Base-by-base conservation (phyloP, 2,888 invertebrate species). In the Celastrina argiolus region DNA sequence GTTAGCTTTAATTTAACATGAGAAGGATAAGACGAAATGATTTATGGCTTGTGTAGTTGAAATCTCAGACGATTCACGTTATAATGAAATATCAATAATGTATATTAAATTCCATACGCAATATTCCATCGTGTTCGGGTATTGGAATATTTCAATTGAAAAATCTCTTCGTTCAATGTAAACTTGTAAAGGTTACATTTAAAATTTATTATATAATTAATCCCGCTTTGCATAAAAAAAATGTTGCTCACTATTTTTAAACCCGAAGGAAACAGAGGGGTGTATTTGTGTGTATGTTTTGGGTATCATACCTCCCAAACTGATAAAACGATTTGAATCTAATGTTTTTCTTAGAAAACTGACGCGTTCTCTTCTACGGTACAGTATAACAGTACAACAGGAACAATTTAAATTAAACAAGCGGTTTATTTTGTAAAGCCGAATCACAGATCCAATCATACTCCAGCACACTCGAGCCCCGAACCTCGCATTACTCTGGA, bases 1-100 rank as follows among this genome's bases (percentile, higher is more conserved):
- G 59, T 59, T 59, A 28, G 59, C 39, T 61, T 61, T 61, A 61
- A 61, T 61, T 61, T 39, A 39, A 61, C 39, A 39, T 61, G 61
- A 61, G 39, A 39, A 39, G 61, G 22, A 34, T 22, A 4, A 39
- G 61, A 39, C 18, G 59, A 59, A 36, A 39, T 61, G 61, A 61
- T 61, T 61, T 39, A 61, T 61, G 7, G 39, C 22, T 39, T 22
- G 22, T 34, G 12, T 39, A 18, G 39, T 10, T 31, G 1, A 7
- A 34, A 59, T 34, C 16, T 16, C 16, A 34, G 59, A 31, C 28
- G 31, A 58, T 31, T n/a, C n/a, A n/a, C n/a, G n/a, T n/a, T n/a
- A n/a, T 31, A 59, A n/a, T 59, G 22, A 51, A 51, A 59, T 34
- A 34, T 59, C 18, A 34, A 31, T 28, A 56, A 22, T 2, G 5